Percentiles rank a stretch among this genome's conserved stretches.
Evolutionary conservation across 2,888 invertebrate species (phyloP).

Genomic region (Amphimallon solstitiale): DNA sequence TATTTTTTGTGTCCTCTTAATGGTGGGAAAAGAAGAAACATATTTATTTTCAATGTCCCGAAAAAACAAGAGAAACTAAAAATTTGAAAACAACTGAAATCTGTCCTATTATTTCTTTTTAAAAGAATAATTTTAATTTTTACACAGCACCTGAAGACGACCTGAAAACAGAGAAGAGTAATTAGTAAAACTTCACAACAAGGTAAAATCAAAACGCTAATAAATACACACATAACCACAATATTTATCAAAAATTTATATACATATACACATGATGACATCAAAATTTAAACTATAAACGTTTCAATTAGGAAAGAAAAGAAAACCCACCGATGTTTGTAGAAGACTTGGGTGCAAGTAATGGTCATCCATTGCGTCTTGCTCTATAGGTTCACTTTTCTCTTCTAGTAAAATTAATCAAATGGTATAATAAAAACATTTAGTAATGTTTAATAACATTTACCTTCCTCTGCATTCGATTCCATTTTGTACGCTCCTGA

Average conservation of each 20-base stretch:
- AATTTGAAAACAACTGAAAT: neutral
- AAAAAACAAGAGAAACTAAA: neutral
- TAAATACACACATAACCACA: slow-evolving; percentile 12
- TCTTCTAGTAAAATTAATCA: slow-evolving; percentile 32
- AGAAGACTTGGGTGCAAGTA: slow-evolving; percentile 88
- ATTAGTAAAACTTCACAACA: slow-evolving; percentile 55
- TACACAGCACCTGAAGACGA: slow-evolving; percentile 40
- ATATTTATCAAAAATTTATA: slow-evolving; percentile 21
- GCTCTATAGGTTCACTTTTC: slow-evolving; percentile 62
- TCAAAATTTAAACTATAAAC: slow-evolving; percentile 52
- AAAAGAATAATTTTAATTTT: slow-evolving; percentile 1
- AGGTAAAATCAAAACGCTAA: neutral
- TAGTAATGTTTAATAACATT: neutral
- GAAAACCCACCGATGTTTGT: slow-evolving; percentile 71
- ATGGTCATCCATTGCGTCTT: slow-evolving; percentile 70
- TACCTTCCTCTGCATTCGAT: slow-evolving; percentile 50
- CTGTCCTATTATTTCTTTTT: slow-evolving; percentile 43
- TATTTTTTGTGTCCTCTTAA: neutral
- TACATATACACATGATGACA: slow-evolving; percentile 17
- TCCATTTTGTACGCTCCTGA: slow-evolving; percentile 69
- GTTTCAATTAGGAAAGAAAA: slow-evolving; percentile 61
- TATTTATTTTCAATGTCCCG: neutral
- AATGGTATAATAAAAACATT: neutral
- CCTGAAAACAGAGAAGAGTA: slow-evolving; percentile 58
- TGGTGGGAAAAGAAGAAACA: neutral